Base-by-base conservation (phyloP, 2,888 invertebrate species). In the Noctuana brunneofusca region DNA sequence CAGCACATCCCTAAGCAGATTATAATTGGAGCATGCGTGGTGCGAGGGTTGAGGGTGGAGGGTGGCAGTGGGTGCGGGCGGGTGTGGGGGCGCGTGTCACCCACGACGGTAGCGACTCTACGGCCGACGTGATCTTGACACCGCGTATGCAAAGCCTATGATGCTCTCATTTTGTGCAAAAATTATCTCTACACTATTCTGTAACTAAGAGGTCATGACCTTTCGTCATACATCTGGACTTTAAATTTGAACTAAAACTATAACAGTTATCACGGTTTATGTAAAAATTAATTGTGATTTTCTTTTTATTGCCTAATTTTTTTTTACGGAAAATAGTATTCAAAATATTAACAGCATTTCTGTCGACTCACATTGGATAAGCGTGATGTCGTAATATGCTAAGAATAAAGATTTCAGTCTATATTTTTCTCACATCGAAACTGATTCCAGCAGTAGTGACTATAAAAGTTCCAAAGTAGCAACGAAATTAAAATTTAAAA, bases 21-120 rank as follows among this genome's bases (percentile, higher is more conserved):
- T 90, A 90, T 88, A 89, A 90, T 89, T 90, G 91, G 91, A 90
- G 90, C 90, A 91, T 91, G 90, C 90, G 90, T 90, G 87, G 87
- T 89, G 78, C 83, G 86, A 84, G 84, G 83, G 88, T 79, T 79
- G 84, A 81, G 86, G 82, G 84, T 83, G 79, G 85, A 78, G 83
- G 81, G 83, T 80, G 76, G 75, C 70, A 73, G 70, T 66, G 73
- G 75, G 75, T 72, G 70, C 72, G 72, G 58, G 66, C 73, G 76
- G 66, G 75, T 65, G 65, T 64, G 66, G 59, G 69, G 73, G 66
- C 65, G 68, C 68, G 70, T 68, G 74, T 71, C 77, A 77, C 79
- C 81, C 79, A 83, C 81, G 81, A 83, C 83, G 81, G 84, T 80
- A 81, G 83, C 81, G 83, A 80, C 79, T 78, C 78, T 82, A 79